Conservation (phyloP, 2,797 vertebrate species). For the Carcharodon carcharias region DNA sequence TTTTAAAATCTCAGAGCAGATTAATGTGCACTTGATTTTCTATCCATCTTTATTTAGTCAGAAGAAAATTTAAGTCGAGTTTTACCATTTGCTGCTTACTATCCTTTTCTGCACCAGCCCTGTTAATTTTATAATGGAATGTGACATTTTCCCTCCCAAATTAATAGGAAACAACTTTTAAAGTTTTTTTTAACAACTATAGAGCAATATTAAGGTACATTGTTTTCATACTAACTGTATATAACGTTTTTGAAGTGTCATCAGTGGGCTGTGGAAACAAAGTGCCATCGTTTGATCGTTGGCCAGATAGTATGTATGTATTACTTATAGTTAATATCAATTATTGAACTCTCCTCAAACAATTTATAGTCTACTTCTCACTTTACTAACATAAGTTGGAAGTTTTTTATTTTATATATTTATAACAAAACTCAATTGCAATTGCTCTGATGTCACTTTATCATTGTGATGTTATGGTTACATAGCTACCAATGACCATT, state of each 20-base stretch:
- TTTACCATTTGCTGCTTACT: not conserved
- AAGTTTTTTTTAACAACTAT: not conserved
- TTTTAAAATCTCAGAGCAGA: not conserved
- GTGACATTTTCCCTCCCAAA: not conserved
- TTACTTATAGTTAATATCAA: not conserved
- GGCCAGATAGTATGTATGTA: not conserved
- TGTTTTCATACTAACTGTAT: not conserved
- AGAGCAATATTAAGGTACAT: not conserved
- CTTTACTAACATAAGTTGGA: not conserved
- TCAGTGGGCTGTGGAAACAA: not conserved
- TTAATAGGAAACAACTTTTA: not conserved
- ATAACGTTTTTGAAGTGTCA: not conserved
- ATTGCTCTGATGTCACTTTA: not conserved
- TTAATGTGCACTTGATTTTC: too few relatives aligned
- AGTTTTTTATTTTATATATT: not conserved
- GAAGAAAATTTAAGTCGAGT: not conserved
- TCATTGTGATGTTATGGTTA: not conserved
- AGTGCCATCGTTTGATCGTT: not conserved
- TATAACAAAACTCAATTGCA: not conserved
- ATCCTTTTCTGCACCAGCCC: not conserved
- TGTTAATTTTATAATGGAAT: not conserved
- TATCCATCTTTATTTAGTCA: not conserved
- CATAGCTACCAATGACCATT: not conserved
- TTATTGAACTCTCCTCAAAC: not conserved
- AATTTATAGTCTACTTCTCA: not conserved